A percentile compares a stretch with the other conserved stretches of the same genome.
Conservation (phyloP, 2,888 invertebrate species). For the Toxonevra muliebris region DNA sequence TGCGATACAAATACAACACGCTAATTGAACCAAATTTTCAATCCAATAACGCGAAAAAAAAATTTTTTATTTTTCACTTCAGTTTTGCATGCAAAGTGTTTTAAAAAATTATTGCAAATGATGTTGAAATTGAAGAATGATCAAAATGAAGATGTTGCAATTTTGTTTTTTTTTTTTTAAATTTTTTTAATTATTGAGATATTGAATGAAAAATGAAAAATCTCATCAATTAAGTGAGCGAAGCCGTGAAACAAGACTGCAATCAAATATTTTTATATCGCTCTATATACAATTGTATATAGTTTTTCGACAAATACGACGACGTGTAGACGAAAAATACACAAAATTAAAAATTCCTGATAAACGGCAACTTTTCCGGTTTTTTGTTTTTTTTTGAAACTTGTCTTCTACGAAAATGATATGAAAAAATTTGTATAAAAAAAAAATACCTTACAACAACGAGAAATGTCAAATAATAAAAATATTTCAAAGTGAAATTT, state of each 20-base stretch:
- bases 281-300: no score
- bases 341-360: neutral
- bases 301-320: no score
- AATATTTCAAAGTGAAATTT: neutral
- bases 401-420: neutral
- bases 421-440: neutral
- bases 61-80: neutral
- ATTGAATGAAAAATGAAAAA: no score
- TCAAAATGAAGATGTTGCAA: no score
- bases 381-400: constrained; percentile 3
- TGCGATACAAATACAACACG: constrained; percentile 19
- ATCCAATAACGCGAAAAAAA: neutral
- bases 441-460: neutral
- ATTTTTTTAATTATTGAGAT: no score
- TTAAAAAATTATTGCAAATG: neutral
- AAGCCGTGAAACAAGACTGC: no score
- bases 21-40: constrained; percentile 17
- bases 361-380: constrained; percentile 9
- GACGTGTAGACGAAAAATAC: neutral
- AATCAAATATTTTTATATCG: no score
- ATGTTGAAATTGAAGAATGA: neutral
- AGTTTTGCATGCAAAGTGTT: neutral
- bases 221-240: no score
- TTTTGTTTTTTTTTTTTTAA: no score
- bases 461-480: no score